Conservation (phyloP, 2,797 vertebrate species). For the Valencia hispanica region DNA sequence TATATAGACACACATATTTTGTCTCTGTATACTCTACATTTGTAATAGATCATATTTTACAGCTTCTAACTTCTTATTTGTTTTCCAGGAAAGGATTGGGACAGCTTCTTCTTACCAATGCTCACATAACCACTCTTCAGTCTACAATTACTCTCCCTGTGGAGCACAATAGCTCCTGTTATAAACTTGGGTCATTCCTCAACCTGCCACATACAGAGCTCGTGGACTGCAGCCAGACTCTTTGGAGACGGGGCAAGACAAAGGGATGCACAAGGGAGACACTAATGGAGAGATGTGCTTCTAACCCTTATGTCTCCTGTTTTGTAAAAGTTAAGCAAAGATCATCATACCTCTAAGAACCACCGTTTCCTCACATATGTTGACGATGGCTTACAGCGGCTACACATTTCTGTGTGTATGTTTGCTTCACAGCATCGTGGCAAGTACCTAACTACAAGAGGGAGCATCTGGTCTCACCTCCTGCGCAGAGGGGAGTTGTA, state of each 20-base stretch:
- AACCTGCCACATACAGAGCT: slow-evolving; percentile 49
- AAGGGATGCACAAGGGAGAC: slow-evolving; percentile 27
- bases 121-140: slow-evolving; percentile 29
- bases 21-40: background rate
- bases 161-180: slow-evolving; percentile 43
- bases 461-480: slow-evolving; percentile 37
- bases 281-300: background rate
- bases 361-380: slow-evolving; percentile 28
- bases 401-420: slow-evolving; percentile 25
- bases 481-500: slow-evolving; percentile 30
- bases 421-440: slow-evolving; percentile 23
- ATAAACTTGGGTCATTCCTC: slow-evolving; percentile 57
- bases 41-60: background rate
- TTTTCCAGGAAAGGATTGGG: slow-evolving; percentile 56
- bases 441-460: slow-evolving; percentile 47
- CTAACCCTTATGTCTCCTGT: slow-evolving; percentile 34
- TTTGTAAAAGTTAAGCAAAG: slow-evolving; percentile 16
- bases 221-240: slow-evolving; percentile 37
- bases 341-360: slow-evolving; percentile 28
- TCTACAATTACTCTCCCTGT: slow-evolving; percentile 26
- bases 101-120: slow-evolving; percentile 25
- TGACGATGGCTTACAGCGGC: slow-evolving; percentile 52
- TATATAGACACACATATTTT: slow-evolving; percentile 1
- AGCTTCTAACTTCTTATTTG: slow-evolving; percentile 20
- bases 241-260: slow-evolving; percentile 28